phyloP scores from a whole-genome alignment of 2,888 invertebrate genomes.

The Drosophila mimica region DNA sequence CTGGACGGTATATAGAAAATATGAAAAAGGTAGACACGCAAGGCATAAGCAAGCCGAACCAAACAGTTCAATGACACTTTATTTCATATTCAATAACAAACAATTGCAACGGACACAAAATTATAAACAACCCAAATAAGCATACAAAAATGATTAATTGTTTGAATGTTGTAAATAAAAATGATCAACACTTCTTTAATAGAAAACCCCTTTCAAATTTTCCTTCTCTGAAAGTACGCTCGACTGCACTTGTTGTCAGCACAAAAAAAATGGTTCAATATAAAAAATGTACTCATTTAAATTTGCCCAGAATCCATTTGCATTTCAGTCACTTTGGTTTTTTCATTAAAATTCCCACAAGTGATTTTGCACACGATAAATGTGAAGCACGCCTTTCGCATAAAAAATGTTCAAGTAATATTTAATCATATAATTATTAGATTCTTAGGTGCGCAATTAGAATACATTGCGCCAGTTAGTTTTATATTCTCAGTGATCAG shows the following conservation, averaged over 20 bases:
- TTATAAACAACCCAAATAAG: conserved; percentile 14
- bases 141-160: background rate
- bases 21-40: conserved; percentile 58
- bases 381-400: background rate
- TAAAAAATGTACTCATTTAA: background rate
- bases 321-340: background rate
- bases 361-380: background rate
- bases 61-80: conserved; percentile 72
- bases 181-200: background rate
- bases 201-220: background rate
- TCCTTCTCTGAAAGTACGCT: background rate
- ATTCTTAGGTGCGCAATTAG: background rate
- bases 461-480: background rate
- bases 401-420: conserved; percentile 9
- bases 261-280: background rate
- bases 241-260: background rate
- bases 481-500: background rate
- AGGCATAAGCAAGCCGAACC: conserved; percentile 55
- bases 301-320: background rate
- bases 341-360: background rate
- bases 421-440: conserved; percentile 2
- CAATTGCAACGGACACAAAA: conserved; percentile 50
- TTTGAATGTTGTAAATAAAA: background rate
- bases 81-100: conserved; percentile 71
- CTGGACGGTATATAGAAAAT: conserved; percentile 39